Percentiles rank a stretch among this genome's conserved stretches.
Conservation (phyloP, 2,113 vertebrate species). For the Mesocricetus auratus region DNA sequence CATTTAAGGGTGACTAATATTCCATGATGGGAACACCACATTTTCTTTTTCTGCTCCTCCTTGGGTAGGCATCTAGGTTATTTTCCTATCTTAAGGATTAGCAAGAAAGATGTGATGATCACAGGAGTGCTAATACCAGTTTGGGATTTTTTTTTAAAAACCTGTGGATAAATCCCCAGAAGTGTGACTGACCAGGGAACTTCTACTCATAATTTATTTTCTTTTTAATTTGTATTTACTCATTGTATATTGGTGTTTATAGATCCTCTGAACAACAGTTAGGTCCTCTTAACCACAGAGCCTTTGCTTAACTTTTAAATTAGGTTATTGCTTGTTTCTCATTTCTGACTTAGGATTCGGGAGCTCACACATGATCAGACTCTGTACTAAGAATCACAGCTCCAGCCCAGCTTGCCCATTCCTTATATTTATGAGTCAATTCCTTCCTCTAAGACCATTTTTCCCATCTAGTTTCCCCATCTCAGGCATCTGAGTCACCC, state of each 20-base stretch:
- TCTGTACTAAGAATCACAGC: background rate
- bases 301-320: background rate
- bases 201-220: background rate
- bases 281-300: background rate
- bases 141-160: background rate
- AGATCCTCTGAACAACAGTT: background rate
- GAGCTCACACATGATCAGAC: background rate
- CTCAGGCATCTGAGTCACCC: no score
- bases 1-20: background rate
- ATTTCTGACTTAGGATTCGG: background rate
- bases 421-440: background rate
- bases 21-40: accelerated
- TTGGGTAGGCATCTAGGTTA: background rate
- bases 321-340: background rate
- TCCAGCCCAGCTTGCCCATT: background rate
- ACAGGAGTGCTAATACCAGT: no score
- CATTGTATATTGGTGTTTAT: background rate
- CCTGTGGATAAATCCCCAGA: background rate
- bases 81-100: no score
- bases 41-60: background rate
- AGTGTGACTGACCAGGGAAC: background rate
- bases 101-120: background rate
- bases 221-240: background rate
- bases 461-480: background rate
- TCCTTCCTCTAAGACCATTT: background rate